Evolutionary conservation across 2,888 invertebrate species (phyloP).

Genomic region (Eudemis profundana): DNA sequence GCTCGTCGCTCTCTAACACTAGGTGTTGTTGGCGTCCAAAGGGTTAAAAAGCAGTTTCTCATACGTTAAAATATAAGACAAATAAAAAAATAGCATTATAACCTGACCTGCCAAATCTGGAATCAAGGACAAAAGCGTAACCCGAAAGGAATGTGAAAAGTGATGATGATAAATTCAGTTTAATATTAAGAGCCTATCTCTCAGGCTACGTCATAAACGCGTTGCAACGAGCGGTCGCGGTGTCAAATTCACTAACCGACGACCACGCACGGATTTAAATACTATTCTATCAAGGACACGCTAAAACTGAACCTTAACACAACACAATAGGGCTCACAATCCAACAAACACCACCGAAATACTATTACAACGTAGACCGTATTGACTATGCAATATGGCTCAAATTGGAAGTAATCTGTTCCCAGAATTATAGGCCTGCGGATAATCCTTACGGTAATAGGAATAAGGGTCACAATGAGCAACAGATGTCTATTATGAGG

Average conservation of each 20-base stretch:
- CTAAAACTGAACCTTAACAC: conserved; percentile 16
- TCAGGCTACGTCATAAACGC: conserved; percentile 29
- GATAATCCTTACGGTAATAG: neutral
- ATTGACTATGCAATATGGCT: conserved; percentile 9
- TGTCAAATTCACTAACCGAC: conserved; percentile 44
- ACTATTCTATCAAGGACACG: neutral
- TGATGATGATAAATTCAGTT: neutral
- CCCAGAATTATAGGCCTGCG: neutral
- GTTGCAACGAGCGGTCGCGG: conserved; percentile 28
- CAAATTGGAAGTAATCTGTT: neutral
- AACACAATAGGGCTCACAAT: conserved; percentile 11
- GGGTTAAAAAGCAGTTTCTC: no score
- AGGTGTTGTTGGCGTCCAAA: no score
- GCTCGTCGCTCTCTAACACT: no score
- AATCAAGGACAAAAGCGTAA: no score
- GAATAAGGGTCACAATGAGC: conserved; percentile 16
- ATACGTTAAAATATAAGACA: no score
- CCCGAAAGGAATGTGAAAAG: no score
- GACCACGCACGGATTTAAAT: conserved; percentile 27
- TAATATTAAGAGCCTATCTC: neutral
- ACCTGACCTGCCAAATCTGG: no score
- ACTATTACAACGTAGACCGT: neutral
- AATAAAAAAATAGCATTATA: no score
- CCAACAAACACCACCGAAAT: neutral
- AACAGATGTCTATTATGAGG: neutral